Evolutionary conservation across 2,113 vertebrate species (phyloP).

Genomic region (Halichoerus grypus): DNA sequence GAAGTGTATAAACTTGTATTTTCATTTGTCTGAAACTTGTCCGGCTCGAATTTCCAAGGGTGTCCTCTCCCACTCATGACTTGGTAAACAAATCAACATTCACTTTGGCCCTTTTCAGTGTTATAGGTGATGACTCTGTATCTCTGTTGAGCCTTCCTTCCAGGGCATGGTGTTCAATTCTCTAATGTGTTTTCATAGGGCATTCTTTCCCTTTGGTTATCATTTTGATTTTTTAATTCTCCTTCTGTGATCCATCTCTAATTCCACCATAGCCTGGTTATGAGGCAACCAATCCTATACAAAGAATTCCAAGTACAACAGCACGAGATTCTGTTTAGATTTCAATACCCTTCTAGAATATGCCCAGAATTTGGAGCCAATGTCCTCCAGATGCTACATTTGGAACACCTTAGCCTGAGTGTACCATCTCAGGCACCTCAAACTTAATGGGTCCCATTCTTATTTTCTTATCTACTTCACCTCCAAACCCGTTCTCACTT

Average conservation of each 20-base stretch:
- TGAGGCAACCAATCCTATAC: neutral
- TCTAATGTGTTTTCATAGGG: neutral
- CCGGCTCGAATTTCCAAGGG: neutral
- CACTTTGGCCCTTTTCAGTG: neutral
- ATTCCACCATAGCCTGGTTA: neutral
- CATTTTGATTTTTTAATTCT: neutral
- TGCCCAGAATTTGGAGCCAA: neutral
- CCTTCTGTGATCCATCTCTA: neutral
- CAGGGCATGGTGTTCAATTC: neutral
- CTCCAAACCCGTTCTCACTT: neutral
- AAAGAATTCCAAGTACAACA: neutral
- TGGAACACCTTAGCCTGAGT: neutral
- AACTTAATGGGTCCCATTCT: neutral
- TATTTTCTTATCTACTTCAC: neutral
- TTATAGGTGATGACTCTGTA: neutral
- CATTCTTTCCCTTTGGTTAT: neutral
- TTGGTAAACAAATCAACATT: neutral
- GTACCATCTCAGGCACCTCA: neutral
- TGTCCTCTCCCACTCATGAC: neutral
- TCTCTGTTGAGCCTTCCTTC: neutral
- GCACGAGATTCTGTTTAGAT: neutral
- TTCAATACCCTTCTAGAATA: neutral
- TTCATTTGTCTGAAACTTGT: neutral
- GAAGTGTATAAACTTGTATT: neutral
- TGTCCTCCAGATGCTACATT: neutral